These are phyloP conservation scores for Ricordea florida DNA, from an alignment of 92 coral and sea anemone genomes.

Conservation along the genomic window DNA sequence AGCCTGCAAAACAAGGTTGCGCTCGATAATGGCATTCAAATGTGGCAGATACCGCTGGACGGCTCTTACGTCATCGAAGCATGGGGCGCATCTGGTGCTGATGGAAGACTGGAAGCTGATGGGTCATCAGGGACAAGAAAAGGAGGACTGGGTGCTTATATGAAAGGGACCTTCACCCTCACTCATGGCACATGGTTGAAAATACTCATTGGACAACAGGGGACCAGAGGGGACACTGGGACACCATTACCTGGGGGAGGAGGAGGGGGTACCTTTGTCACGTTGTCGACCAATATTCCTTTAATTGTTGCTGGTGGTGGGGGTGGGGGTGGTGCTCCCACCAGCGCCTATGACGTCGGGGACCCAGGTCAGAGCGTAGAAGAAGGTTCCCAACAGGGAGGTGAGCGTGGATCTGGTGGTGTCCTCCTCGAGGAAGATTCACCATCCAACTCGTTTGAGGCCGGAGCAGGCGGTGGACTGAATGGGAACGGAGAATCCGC, in stretches of 20 bases:
- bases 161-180: constrained; percentile 75
- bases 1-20: constrained; percentile 66
- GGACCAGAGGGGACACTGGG: constrained; percentile 39
- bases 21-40: constrained; percentile 72
- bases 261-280: constrained; percentile 96
- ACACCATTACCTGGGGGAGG: constrained; percentile 82
- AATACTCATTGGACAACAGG: constrained; percentile 84
- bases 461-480: constrained; percentile 72
- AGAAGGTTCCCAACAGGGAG: constrained; percentile 76
- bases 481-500: constrained; percentile 34
- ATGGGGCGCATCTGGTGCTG: constrained; percentile 89
- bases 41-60: constrained; percentile 81
- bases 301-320: constrained; percentile 96
- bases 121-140: constrained; percentile 5
- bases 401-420: constrained; percentile 73
- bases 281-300: constrained; percentile 38
- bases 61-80: constrained; percentile 87
- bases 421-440: constrained; percentile 8
- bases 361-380: constrained; percentile 68
- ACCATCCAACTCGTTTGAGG: constrained; percentile 41
- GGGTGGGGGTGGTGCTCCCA: constrained; percentile 84
- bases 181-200: constrained; percentile 54
- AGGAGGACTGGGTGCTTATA: constrained; percentile 88
- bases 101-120: constrained; percentile 36
- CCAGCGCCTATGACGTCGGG: constrained; percentile 40